Base-by-base conservation (phyloP, 2,113 vertebrate species). In the Colossoma macropomum region DNA sequence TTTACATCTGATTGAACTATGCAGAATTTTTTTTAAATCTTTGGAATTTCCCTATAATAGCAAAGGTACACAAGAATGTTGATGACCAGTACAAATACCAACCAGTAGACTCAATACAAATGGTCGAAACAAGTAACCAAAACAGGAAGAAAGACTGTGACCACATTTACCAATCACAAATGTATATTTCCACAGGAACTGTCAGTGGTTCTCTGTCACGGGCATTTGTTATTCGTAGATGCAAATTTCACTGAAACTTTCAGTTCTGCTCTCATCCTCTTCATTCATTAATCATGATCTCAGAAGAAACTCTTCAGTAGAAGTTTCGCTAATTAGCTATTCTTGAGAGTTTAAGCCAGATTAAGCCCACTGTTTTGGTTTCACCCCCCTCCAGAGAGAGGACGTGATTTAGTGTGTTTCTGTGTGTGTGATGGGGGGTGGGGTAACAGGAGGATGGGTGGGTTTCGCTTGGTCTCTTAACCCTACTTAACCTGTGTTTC, bases 401-500 rank as follows among this genome's bases (percentile, higher is more conserved):
- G 48, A 1, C 19, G 11, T 66, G 32, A 30, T 34, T 34, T 30
- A 30, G 23, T 12, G 72, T 45, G 19, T 30, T 16, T 68, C 28
- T 66, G 63, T 65, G 28, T n/a, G 23, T 16, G 15, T 30, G 32
- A 25, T 48, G 3, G 32, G 48, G 76, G 69, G 50, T 17, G 41
- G 25, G 60, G 28, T 25, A 10, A 59, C 12, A 25, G 4, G 38
- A 50, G 74, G 72, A 27, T 21, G 25, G 34, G 69, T 17, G 19
- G 28, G 25, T 63, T 79, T 83, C 45, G 6, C 30, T 76, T 38
- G 54, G 54, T 59, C 27, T 2, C 62, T 48, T 69, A 75, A 80
- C 68, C 54, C 82, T 62, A 79, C 79, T 85, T 32, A 78, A 81
- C 87, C 76, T 13, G 83, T 41, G 79, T 34, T 85, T 89, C 88